Evolutionary conservation across 2,888 invertebrate species (phyloP).

Genomic region (Hirtodrosophila cameraria): DNA sequence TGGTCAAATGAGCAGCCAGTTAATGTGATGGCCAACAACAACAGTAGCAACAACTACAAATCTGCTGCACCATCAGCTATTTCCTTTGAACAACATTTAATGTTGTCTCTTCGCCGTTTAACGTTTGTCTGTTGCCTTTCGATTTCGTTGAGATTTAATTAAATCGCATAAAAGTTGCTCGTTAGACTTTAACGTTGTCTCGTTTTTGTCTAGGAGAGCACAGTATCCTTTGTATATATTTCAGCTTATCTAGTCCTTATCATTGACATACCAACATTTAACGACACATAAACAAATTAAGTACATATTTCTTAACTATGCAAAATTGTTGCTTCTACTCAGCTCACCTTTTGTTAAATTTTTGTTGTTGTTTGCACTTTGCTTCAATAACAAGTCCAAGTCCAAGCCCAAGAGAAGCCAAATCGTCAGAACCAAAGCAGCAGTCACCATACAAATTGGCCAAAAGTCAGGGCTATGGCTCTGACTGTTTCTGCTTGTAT

Average conservation of each 20-base stretch:
- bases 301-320: conserved; percentile 31
- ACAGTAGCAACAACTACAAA: conserved; percentile 26
- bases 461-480: conserved; percentile 25
- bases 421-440: neutral
- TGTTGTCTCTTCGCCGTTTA: conserved; percentile 14
- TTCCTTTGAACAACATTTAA: conserved; percentile 65
- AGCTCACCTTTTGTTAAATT: too few species aligned
- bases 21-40: conserved; percentile 34
- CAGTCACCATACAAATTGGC: neutral
- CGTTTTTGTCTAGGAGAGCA: conserved; percentile 10
- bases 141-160: conserved; percentile 72
- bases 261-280: conserved; percentile 1
- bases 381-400: conserved; percentile 22
- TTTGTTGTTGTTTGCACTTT: neutral
- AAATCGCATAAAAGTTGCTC: conserved; percentile 71
- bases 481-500: conserved; percentile 11
- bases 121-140: conserved; percentile 58
- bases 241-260: neutral
- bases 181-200: conserved; percentile 27
- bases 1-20: conserved; percentile 60
- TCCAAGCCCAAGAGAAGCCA: neutral
- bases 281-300: conserved; percentile 10
- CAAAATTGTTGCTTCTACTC: conserved; percentile 17
- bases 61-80: conserved; percentile 68
- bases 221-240: conserved; percentile 1